Evolutionary conservation across 1,140 invertebrate species (phyloP), one percentile per base, ranked within the genome.

Genomic region (Aphaenogaster floridana): DNA sequence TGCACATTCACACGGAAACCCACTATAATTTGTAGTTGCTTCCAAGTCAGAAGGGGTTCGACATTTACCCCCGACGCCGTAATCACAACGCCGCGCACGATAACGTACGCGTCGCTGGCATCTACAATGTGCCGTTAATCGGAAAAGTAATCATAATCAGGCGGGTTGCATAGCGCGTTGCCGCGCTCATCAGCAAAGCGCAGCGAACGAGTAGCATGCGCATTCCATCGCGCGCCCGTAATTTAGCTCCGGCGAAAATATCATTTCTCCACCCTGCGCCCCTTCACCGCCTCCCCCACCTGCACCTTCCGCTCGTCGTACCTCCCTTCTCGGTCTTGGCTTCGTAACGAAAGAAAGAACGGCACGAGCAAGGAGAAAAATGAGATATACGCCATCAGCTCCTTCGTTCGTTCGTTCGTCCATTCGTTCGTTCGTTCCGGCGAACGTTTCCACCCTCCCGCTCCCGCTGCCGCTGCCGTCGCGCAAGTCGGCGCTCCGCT

Each of bases 91-190:
- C 68, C 21, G 21, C 34, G 13, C 34, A 36, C 59, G 76, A 45
- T 78, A 61, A 78, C 57, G 42, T 45, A 63, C 28, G 11, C 52
- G n/a, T 36, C 11, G 11, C 17, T 5, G 68, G 66, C 21, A 57
- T 81, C 66, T 57, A n/a, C 21, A 54, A 45, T 48, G 80, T 50
- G 80, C 80, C 69, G 80, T 84, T 84, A 84, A 84, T 84, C 80
- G 76, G 83, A 57, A 86, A 86, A 79, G 76, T 79, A 86, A 86
- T 86, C 83, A 79, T 63, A 86, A 86, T 77, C 59, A 86, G 74
- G 17, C 57, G 61, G 54, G 54, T 42, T 15, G 81, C 66, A 28
- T 61, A 68, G 79, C 71, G 39, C 54, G 54, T n/a, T n/a, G 69
- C 81, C 15, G 79, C 80, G 42, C 80, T 84, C 80, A 84, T 84